Base-by-base conservation (phyloP, 1,140 invertebrate genomes). In the Procambarus virginalis region DNA sequence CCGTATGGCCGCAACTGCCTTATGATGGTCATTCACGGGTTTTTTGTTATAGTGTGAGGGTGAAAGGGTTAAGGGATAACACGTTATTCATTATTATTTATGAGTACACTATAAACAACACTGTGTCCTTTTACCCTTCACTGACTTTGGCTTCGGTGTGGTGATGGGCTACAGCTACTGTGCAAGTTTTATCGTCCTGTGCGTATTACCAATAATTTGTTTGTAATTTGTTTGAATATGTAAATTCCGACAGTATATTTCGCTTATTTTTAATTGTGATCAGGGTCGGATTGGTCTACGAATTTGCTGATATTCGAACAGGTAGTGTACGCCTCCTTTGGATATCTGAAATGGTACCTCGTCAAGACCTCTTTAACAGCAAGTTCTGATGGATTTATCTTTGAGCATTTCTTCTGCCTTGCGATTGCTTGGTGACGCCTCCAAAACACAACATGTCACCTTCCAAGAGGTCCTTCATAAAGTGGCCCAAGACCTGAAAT, bases 381-480 rank as follows among this genome's bases (percentile, higher is more conserved):
- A 9, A 55, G 51, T 22, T 48, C 58, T 64, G 58, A 82, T 82
- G 80, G 80, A 82, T 64, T 64, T 82, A 55, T 82, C 80, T 34
- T 17, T 17, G n/a, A 51, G 68, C 8, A 64, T 82, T 17, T 64
- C 80, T 4, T 60, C 80, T 64, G 80, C 80, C 80, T 64, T 82
- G 58, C 80, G 80, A 45, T n/a, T 82, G 58, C 58, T 82, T 14
- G 80, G 80, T 60, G 60, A 82, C 46, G 22, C 3, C 2, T 68
- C 80, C 10, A 82, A 64, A 22, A 82, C 58, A 10, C 55, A 68
- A 12, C 46, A 12, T 34, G 80, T 60, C 80, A 82, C 20, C 14
- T 82, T 46, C 14, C 80, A 82, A 48, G 58, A 82, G 14, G 58
- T 82, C 0, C 58, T 82, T 17, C 80, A 48, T n/a, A 82, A 64